A percentile compares a stretch with the other conserved stretches of the same genome.
phyloP scores from a whole-genome alignment of 2,888 invertebrate genomes.

The Cyclophora albipunctata region DNA sequence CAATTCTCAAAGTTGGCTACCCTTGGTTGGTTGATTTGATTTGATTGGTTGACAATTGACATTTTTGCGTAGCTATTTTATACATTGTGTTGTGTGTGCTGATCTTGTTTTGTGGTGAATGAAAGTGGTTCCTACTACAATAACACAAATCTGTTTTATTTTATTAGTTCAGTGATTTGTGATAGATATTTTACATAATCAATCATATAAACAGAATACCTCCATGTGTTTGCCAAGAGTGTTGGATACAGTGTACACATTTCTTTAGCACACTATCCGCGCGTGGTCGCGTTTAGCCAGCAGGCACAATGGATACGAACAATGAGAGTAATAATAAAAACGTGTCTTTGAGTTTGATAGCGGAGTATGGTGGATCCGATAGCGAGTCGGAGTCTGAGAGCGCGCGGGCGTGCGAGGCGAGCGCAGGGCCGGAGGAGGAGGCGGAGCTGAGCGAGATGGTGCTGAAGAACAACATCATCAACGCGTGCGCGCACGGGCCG shows the following conservation, averaged over 20 bases:
- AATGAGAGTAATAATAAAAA: conserved; percentile 64
- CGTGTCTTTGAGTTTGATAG: conserved; percentile 64
- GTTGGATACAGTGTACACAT: neutral
- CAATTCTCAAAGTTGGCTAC: too few relatives aligned
- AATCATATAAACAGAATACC: too few relatives aligned
- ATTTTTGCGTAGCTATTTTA: too few relatives aligned
- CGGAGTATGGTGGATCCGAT: conserved; percentile 63
- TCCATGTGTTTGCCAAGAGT: neutral
- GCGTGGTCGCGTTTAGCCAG: conserved; percentile 22
- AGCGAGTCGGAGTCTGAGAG: conserved; percentile 62
- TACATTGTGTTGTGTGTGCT: too few relatives aligned
- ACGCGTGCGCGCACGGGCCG: conserved; percentile 68
- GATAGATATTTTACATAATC: too few relatives aligned
- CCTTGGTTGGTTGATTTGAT: too few relatives aligned
- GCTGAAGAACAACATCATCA: conserved; percentile 68
- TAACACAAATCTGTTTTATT: too few relatives aligned
- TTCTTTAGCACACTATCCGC: conserved; percentile 15
- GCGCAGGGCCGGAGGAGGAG: conserved; percentile 46
- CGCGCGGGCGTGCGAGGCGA: conserved; percentile 9
- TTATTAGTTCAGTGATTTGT: too few relatives aligned
- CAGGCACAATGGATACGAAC: conserved; percentile 55
- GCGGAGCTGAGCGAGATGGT: conserved; percentile 67
- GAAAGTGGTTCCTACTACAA: too few relatives aligned
- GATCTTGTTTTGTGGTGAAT: too few relatives aligned
- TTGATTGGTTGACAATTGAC: too few relatives aligned